Conservation (phyloP, 2,888 invertebrate genomes). For the Heteromurus nitidus region DNA sequence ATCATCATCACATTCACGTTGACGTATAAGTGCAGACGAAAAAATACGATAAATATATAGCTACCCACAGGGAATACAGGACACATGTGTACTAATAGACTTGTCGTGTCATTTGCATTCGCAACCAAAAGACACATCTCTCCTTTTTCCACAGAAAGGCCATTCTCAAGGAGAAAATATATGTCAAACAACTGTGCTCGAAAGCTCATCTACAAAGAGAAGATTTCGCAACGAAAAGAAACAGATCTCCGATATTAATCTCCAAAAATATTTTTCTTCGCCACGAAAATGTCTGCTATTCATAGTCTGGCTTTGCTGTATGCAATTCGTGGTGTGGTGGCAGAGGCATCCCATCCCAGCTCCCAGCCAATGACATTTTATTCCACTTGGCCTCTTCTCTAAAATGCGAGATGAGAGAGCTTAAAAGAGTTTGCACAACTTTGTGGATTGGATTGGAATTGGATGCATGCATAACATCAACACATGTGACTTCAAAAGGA, state of each 20-base stretch:
- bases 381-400: conserved; percentile 20
- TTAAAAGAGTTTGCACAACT: too few relatives aligned
- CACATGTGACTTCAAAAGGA: too few relatives aligned
- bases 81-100: neutral
- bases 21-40: neutral
- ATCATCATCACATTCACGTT: neutral
- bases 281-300: neutral
- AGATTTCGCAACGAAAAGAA: conserved; percentile 4
- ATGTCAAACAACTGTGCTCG: conserved; percentile 41
- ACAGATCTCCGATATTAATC: conserved; percentile 1
- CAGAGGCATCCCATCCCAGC: neutral
- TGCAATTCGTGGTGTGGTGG: neutral
- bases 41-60: neutral
- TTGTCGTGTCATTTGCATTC: neutral
- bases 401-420: too few relatives aligned
- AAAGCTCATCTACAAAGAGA: too few relatives aligned
- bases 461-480: too few relatives aligned
- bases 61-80: neutral
- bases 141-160: conserved; percentile 35
- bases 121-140: too few relatives aligned
- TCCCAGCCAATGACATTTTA: conserved; percentile 51
- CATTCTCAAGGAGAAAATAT: conserved; percentile 47
- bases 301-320: neutral
- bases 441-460: too few relatives aligned
- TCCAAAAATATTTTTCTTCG: neutral